Percentiles rank a stretch among this genome's conserved stretches.
Conservation (phyloP, 1,140 invertebrate species). For the Ditylenchus dipsaci region DNA sequence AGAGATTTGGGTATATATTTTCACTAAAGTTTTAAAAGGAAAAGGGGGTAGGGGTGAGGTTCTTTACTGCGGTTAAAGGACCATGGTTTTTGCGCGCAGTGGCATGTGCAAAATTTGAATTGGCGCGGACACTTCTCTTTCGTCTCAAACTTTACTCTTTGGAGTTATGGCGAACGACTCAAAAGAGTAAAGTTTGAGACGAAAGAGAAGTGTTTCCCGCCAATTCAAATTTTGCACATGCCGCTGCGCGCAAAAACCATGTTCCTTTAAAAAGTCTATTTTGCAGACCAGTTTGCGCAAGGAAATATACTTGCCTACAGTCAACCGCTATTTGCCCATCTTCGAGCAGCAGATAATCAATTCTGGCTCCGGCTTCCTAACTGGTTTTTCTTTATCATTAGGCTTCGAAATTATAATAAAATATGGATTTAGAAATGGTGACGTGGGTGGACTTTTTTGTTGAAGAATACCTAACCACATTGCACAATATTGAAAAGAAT, state of each 20-base stretch:
- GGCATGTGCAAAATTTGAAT: too few relatives aligned
- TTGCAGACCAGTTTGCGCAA: not conserved
- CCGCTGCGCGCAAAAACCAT: too few relatives aligned
- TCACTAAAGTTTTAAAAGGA: not conserved
- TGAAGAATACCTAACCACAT: conserved; percentile 7
- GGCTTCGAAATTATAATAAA: not conserved
- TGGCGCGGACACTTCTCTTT: too few relatives aligned
- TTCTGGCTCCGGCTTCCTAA: not conserved
- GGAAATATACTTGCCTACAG: conserved; percentile 1
- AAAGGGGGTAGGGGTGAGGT: not conserved
- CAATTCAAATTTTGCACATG: too few relatives aligned
- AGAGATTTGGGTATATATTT: too few relatives aligned
- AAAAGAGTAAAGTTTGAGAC: too few relatives aligned
- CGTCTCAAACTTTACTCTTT: too few relatives aligned
- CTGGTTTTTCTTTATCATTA: not conserved
- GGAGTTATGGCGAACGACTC: too few relatives aligned
- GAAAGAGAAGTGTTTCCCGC: too few relatives aligned
- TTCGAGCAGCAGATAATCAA: not conserved
- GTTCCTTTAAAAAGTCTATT: not conserved
- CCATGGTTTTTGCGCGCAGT: too few relatives aligned
- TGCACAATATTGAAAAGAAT: conserved; percentile 4
- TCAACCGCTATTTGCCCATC: conserved; percentile 2
- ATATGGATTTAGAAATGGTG: not conserved
- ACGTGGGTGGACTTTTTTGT: conserved; percentile 6
- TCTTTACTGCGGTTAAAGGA: not conserved